Evolutionary conservation across 2,888 invertebrate genomes (phyloP).

Genomic region (Sussaba pulchella): DNA sequence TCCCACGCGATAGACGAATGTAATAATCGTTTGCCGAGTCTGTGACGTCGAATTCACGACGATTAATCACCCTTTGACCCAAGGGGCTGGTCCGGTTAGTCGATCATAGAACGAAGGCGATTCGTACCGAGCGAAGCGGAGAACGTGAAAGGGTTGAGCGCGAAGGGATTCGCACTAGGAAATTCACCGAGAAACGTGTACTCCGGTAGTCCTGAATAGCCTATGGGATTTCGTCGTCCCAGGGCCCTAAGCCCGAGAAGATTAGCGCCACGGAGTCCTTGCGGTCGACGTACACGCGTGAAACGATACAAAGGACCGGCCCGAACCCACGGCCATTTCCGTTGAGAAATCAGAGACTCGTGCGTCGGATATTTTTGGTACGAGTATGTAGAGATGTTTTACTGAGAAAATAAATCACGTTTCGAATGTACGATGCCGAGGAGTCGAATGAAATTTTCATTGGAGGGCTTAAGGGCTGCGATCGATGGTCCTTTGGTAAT

Average conservation of each 20-base stretch:
- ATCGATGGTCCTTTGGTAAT: too few species aligned
- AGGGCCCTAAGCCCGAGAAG: conserved; percentile 72
- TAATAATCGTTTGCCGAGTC: conserved; percentile 51
- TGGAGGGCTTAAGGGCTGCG: too few species aligned
- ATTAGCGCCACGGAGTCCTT: conserved; percentile 73
- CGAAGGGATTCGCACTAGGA: conserved; percentile 70
- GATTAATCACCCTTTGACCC: conserved; percentile 55
- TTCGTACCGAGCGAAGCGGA: not conserved
- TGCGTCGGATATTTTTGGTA: not conserved
- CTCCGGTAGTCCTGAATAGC: conserved; percentile 74
- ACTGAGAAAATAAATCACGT: not conserved
- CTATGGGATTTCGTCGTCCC: conserved; percentile 77
- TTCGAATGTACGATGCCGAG: not conserved
- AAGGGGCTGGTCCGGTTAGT: conserved; percentile 38
- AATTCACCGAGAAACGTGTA: conserved; percentile 52
- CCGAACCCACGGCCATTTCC: conserved; percentile 5
- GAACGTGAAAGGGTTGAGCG: conserved; percentile 47
- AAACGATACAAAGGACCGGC: conserved; percentile 69
- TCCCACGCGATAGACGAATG: conserved; percentile 33
- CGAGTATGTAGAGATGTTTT: not conserved
- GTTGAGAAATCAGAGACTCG: conserved; percentile 5
- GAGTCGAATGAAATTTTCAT: too few species aligned
- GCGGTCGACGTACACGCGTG: conserved; percentile 70
- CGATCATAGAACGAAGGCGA: conserved; percentile 27
- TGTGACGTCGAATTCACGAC: conserved; percentile 46